phyloP scores from a whole-genome alignment of 2,888 invertebrate species.

The Choristoneura rosaceana region DNA sequence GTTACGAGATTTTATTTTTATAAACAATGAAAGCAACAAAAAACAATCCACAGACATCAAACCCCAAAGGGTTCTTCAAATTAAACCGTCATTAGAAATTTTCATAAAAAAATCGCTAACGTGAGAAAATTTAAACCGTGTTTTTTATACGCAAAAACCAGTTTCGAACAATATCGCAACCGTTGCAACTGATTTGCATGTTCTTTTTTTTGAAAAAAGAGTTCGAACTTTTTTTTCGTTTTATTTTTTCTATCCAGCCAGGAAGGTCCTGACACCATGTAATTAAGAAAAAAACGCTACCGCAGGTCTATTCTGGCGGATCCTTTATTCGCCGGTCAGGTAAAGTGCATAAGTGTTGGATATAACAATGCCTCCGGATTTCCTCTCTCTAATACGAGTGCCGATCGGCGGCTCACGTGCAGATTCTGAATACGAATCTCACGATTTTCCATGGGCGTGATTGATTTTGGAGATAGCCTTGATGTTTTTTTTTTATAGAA shows the following conservation, averaged over 20 bases:
- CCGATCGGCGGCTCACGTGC: slow-evolving; percentile 82
- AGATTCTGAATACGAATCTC: slow-evolving; percentile 75
- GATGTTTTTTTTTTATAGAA: slow-evolving; percentile 59
- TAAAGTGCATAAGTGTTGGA: slow-evolving; percentile 78
- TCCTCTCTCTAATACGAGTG: slow-evolving; percentile 83
- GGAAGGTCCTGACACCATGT: slow-evolving; percentile 67
- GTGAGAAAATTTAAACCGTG: slow-evolving; percentile 81
- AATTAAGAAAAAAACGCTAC: slow-evolving; percentile 73
- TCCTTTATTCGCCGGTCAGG: slow-evolving; percentile 80
- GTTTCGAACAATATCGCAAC: slow-evolving; percentile 62
- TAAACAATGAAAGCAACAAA: slow-evolving; percentile 72
- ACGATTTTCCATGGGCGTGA: slow-evolving; percentile 83
- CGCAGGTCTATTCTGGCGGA: slow-evolving; percentile 61
- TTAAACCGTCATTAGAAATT: slow-evolving; percentile 83
- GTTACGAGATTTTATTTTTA: slow-evolving; percentile 82
- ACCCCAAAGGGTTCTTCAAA: slow-evolving; percentile 85
- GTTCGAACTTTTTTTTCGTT: slow-evolving; percentile 52
- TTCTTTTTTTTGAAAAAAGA: slow-evolving; percentile 56
- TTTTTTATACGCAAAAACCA: slow-evolving; percentile 65
- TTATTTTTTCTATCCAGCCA: slow-evolving; percentile 51
- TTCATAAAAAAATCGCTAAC: slow-evolving; percentile 73
- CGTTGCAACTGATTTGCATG: slow-evolving; percentile 80
- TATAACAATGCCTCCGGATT: slow-evolving; percentile 82
- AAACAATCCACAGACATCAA: slow-evolving; percentile 72
- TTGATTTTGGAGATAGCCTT: slow-evolving; percentile 81